Percentiles rank a stretch among this genome's conserved stretches.
Conservation (phyloP, 2,113 vertebrate genomes). For the Ammodytes dubius region DNA sequence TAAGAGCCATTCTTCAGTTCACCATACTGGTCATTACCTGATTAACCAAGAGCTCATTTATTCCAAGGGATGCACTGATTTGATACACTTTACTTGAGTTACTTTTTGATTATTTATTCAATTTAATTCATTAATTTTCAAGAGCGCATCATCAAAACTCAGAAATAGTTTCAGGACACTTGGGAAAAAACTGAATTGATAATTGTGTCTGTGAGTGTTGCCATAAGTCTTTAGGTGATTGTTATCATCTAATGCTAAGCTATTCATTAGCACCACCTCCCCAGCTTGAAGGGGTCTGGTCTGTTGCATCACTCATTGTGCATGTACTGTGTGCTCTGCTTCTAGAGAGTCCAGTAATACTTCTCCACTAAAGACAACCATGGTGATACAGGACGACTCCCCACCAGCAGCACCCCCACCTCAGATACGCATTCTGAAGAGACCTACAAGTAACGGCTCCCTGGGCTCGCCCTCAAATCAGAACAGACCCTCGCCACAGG, state of each 20-base stretch:
- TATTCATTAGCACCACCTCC: background rate
- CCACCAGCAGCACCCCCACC: conserved; percentile 91
- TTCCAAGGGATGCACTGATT: background rate
- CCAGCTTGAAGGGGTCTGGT: background rate
- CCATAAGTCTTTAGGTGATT: background rate
- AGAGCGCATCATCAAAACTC: background rate
- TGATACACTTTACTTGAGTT: background rate
- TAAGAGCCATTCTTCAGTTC: background rate
- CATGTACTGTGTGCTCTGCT: background rate
- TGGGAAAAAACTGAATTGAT: background rate
- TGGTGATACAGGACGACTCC: conserved; percentile 96
- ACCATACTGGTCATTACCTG: background rate
- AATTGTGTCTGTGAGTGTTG: background rate
- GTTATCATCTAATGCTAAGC: background rate
- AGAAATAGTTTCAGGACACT: background rate
- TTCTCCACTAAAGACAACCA: conserved; percentile 88
- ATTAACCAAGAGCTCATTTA: background rate
- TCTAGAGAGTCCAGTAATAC: conserved; percentile 88
- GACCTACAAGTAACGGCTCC: conserved; percentile 93
- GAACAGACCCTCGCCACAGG: conserved; percentile 89
- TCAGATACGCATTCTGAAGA: conserved; percentile 97
- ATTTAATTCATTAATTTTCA: background rate
- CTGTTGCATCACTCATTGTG: conserved; percentile 5
- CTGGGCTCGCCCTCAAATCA: conserved; percentile 85
- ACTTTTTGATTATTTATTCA: background rate